Evolutionary conservation across 2,888 invertebrate species (phyloP), one percentile per base, ranked within the genome.

Genomic region (Drosophila formosana): DNA sequence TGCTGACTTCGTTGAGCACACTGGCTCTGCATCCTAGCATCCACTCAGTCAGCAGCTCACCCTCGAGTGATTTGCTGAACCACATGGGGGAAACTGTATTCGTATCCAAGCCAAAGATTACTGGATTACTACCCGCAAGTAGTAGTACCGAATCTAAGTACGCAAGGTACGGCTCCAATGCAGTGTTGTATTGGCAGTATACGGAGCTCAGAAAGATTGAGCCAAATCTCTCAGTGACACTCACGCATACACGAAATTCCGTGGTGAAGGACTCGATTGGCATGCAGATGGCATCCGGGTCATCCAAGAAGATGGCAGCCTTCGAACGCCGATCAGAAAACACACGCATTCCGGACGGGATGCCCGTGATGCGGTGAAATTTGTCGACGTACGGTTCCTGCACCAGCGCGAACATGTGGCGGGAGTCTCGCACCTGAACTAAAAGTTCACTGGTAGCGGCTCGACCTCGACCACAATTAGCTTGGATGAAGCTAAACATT

Each of bases 111-210:
- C 65, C 50, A 9, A 63, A n/a, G 41, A 66, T 18, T 56, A 39
- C 43, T 25, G 11, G 53, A 30, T 6, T 9, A 34, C 41, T 47
- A 23, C 57, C 47, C 30, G 49, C 62, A 4, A 49, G 57, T 28
- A 57, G 55, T 25, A 73, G 52, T 25, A 75, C 67, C 58, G 39
- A 57, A 67, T 75, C 55, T 23, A 73, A 9, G 39, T 73, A 73
- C 57, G 2, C n/a, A 0, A 73, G 46, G 26, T 64, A 64, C 9
- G 52, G 73, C 28, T 64, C 66, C 11, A 69, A 3, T 0, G 23
- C 25, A 0, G n/a, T 28, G 25, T 37, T 32, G 13, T 52, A 68
- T 37, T 50, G 50, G 49, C 69, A 73, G 63, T 69, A 73, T 25
- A 66, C 53, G 46, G 57, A 39, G 50, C 26, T 18, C n/a, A 67